Base-by-base conservation (phyloP, 2,113 vertebrate species). In the Taxidea taxus region DNA sequence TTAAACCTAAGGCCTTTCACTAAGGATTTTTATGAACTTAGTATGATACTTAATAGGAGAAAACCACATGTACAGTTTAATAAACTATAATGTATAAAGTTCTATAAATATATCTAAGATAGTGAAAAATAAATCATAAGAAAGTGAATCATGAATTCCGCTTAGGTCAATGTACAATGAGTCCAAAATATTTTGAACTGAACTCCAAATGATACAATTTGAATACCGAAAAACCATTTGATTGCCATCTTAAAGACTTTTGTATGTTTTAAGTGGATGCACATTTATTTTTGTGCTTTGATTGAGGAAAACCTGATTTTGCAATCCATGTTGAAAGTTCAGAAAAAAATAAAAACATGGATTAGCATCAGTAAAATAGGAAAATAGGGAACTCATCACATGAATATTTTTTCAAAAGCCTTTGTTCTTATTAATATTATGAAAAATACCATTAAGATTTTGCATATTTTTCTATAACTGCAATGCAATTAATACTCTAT, bases 391-490 rank as follows among this genome's bases (percentile, higher is more conserved):
- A 88, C 39, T 74, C 34, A 89, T 74, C 44, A 90, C 31, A 49
- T 80, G 27, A 86, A 54, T 31, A 74, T 84, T 94, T 96, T 97
- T 82, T 47, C 62, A 72, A 95, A 80, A 29, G 23, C 31, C 95
- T 98, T 96, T 87, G 5, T 93, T 96, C 47, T 98, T 98, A 96
- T 37, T 56, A 98, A 85, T 62, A 14, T 96, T 97, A 96, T 88
- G 37, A 90, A 92, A 98, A 96, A 97, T 74, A 81, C n/a, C 29
- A 18, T 96, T 98, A 90, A 29, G 27, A 93, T 98, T 98, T 97
- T 94, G 97, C 97, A 91, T 96, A 97, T 97, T 98, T 98, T 92
- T 95, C 64, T 82, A 75, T 98, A 94, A 97, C 97, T 97, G 88
- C 90, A 80, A 80, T 81, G 54, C 81, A 97, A 95, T 94, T 97